These are phyloP conservation scores for Leuctra nigra DNA, from an alignment of 2,888 invertebrate species.

Conservation along the genomic window DNA sequence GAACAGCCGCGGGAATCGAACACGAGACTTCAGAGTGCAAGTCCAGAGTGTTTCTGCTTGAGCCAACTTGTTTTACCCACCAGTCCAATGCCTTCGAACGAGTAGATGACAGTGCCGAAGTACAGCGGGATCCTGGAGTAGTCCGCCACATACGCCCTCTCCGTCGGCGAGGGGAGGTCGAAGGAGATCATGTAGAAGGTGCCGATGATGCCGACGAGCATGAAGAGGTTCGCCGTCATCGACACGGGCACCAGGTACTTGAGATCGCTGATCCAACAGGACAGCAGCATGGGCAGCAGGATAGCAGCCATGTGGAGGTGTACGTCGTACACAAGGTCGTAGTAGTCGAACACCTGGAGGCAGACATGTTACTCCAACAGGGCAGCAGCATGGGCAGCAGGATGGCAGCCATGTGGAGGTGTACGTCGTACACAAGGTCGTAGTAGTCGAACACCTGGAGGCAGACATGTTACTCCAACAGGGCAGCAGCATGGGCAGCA, in stretches of 20 bases:
- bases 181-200: slow-evolving; percentile 70
- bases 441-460: slow-evolving; percentile 62
- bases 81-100: slow-evolving; percentile 93
- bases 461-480: slow-evolving; percentile 56
- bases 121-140: slow-evolving; percentile 66
- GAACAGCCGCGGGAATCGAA: no score
- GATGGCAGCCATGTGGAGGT: slow-evolving; percentile 66
- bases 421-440: slow-evolving; percentile 53
- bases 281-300: slow-evolving; percentile 62
- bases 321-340: slow-evolving; percentile 53
- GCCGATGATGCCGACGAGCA: slow-evolving; percentile 64
- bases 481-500: slow-evolving; percentile 63
- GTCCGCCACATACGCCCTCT: slow-evolving; percentile 53
- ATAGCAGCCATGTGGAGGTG: slow-evolving; percentile 68
- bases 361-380: slow-evolving; percentile 56
- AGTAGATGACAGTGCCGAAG: slow-evolving; percentile 93
- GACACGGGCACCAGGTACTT: slow-evolving; percentile 73
- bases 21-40: no score
- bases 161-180: slow-evolving; percentile 58
- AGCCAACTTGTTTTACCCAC: no score
- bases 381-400: slow-evolving; percentile 64
- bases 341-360: slow-evolving; percentile 59
- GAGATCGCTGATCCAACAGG: slow-evolving; percentile 69
- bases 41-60: no score
- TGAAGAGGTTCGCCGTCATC: slow-evolving; percentile 67